A percentile compares a stretch with the other conserved stretches of the same genome.
These are phyloP conservation scores for Lithobates pipiens DNA, from an alignment of 2,797 vertebrate genomes.

Conservation along the genomic window DNA sequence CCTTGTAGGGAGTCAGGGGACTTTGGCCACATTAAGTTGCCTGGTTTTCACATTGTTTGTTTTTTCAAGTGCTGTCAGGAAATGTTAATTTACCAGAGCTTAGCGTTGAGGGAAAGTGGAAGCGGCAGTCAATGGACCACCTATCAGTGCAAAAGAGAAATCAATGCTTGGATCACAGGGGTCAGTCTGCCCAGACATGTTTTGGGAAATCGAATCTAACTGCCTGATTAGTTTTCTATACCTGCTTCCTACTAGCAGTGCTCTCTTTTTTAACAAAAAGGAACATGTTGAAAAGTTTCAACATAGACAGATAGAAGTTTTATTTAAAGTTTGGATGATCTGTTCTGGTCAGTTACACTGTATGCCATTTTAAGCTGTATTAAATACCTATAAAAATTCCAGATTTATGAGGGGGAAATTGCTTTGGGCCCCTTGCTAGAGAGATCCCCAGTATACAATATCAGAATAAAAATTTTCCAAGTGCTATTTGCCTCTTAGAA, in stretches of 20 bases:
- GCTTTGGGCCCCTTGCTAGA: too few relatives aligned
- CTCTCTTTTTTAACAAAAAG: background rate
- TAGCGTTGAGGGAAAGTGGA: constrained; percentile 24
- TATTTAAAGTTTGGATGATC: background rate
- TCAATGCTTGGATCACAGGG: constrained; percentile 1
- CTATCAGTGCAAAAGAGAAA: constrained; percentile 25
- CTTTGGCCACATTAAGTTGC: constrained; percentile 36
- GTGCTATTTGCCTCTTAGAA: too few relatives aligned
- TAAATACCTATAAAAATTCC: background rate
- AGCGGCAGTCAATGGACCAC: constrained; percentile 35
- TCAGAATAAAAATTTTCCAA: too few relatives aligned
- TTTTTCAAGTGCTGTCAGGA: constrained; percentile 40
- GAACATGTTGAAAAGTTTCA: background rate
- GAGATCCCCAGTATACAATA: too few relatives aligned
- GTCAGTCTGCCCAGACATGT: background rate
- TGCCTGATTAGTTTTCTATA: background rate
- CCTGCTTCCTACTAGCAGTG: background rate
- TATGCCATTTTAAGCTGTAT: background rate
- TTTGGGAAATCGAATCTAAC: background rate
- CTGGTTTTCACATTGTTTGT: constrained; percentile 42
- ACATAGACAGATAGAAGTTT: too few relatives aligned
- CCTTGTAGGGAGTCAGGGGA: constrained; percentile 30
- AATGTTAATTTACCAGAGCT: constrained; percentile 55
- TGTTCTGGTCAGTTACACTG: background rate
- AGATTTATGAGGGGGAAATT: too few relatives aligned